Evolutionary conservation across 2,113 vertebrate genomes (phyloP).

Genomic region (Parotia lawesii): DNA sequence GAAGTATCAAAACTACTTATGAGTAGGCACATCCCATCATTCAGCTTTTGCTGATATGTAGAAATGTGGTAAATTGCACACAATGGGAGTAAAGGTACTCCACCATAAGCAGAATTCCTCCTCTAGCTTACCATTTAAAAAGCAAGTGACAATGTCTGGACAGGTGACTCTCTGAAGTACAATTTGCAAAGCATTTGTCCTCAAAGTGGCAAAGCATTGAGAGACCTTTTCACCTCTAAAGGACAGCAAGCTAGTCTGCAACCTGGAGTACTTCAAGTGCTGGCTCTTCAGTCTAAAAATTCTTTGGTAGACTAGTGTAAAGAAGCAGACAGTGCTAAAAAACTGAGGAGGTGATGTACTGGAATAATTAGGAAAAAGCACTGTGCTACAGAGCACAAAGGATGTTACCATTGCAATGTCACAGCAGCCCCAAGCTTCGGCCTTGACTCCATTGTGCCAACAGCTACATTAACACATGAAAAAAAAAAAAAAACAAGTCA

Average conservation of each 20-base stretch:
- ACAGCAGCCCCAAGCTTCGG: background rate
- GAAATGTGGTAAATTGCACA: background rate
- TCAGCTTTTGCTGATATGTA: background rate
- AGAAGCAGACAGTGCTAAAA: background rate
- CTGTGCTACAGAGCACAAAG: background rate
- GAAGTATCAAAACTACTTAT: background rate
- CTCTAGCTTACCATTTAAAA: background rate
- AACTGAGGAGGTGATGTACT: background rate
- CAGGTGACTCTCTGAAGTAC: background rate
- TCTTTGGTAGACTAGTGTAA: background rate
- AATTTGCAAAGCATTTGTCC: background rate
- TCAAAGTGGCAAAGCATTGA: background rate
- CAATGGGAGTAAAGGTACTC: background rate
- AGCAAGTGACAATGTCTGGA: background rate
- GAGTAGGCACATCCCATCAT: background rate
- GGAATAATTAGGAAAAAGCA: background rate
- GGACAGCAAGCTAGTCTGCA: background rate
- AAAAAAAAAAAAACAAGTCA: background rate
- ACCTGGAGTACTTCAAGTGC: background rate
- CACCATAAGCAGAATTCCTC: background rate
- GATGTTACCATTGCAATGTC: fast-evolving
- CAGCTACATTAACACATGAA: fast-evolving
- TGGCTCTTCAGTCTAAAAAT: background rate
- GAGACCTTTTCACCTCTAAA: background rate
- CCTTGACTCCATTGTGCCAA: background rate